phyloP scores from a whole-genome alignment of 2,888 invertebrate species.

The Camponotus fellah region DNA sequence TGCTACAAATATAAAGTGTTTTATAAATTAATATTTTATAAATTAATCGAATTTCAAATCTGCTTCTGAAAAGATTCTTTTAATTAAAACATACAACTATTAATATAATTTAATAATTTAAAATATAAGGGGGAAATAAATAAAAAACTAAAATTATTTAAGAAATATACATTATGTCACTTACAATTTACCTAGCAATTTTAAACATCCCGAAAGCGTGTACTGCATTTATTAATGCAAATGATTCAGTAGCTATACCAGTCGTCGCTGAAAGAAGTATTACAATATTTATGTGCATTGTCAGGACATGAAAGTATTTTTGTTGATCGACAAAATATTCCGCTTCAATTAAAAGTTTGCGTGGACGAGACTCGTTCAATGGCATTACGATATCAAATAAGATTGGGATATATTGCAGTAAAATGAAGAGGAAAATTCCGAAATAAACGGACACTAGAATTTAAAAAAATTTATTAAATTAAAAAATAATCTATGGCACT shows the following conservation, averaged over 20 bases:
- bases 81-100: not conserved
- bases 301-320: constrained; percentile 14
- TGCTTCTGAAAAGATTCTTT: not conserved
- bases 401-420: not conserved
- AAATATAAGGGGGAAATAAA: not conserved
- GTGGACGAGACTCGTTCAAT: constrained; percentile 26
- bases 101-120: not conserved
- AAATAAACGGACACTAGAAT: not conserved
- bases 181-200: constrained; percentile 24
- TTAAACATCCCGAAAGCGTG: constrained; percentile 20
- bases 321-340: constrained; percentile 11
- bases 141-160: not conserved
- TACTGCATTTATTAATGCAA: constrained; percentile 5
- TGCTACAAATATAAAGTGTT: not conserved
- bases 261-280: not conserved
- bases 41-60: not conserved
- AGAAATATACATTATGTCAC: not conserved
- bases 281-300: not conserved
- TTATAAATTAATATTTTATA: not conserved
- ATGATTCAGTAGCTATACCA: constrained; percentile 6
- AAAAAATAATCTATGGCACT: not conserved
- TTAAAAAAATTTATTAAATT: not conserved
- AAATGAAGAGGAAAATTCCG: not conserved
- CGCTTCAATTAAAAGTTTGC: not conserved
- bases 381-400: constrained; percentile 6